Evolutionary conservation across 2,113 vertebrate genomes (phyloP).

Genomic region (Kryptolebias marmoratus): DNA sequence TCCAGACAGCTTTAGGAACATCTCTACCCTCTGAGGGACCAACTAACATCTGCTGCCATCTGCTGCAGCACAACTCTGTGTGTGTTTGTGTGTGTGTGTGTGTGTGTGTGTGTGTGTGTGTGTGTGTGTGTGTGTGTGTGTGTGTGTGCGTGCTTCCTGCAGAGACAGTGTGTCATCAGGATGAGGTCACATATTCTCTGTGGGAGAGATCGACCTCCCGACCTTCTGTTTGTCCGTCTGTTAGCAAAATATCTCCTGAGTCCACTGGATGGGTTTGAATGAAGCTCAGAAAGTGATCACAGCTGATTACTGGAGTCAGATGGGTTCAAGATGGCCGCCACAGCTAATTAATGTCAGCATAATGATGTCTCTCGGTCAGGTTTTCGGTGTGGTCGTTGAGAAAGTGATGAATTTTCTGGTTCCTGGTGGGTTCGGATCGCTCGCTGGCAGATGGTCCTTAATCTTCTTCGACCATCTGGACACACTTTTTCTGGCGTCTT

Average conservation of each 20-base stretch:
- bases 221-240: neutral
- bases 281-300: too few species aligned
- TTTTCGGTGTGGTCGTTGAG: too few species aligned
- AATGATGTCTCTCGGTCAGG: too few species aligned
- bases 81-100: conserved; percentile 41
- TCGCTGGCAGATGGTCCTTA: conserved; percentile 79
- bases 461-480: conserved; percentile 79
- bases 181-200: conserved; percentile 51
- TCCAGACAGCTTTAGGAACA: conserved; percentile 52
- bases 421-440: conserved; percentile 20
- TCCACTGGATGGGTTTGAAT: too few species aligned
- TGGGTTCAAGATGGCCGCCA: too few species aligned
- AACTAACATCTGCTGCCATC: conserved; percentile 68
- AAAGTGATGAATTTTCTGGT: neutral
- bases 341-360: neutral
- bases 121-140: conserved; percentile 22
- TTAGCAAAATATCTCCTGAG: too few species aligned
- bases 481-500: conserved; percentile 74
- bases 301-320: too few species aligned
- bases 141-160: neutral
- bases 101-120: conserved; percentile 41
- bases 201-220: neutral
- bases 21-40: conserved; percentile 50
- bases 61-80: conserved; percentile 37
- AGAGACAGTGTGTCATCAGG: conserved; percentile 39